Conservation (phyloP, 1,140 invertebrate genomes). For the Leptoteleia sp. region DNA sequence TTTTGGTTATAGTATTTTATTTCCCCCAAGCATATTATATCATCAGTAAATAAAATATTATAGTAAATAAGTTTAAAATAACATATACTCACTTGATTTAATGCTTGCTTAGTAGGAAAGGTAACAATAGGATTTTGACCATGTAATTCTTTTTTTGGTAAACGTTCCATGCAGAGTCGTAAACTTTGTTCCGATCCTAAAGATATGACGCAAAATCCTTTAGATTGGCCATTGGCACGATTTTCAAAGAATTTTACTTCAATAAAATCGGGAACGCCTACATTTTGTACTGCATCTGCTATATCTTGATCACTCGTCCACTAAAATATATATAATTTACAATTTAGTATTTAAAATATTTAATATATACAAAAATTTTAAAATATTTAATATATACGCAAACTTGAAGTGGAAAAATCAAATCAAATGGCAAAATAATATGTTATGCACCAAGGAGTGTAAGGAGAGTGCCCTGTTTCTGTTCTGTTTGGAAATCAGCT, state of each 20-base stretch:
- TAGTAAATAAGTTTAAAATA: background rate
- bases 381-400: too few relatives aligned
- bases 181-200: constrained; percentile 95
- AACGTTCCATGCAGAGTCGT: constrained; percentile 93
- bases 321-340: too few relatives aligned
- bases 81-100: constrained; percentile 80
- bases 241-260: constrained; percentile 99
- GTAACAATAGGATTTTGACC: constrained; percentile 97
- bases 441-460: too few relatives aligned
- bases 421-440: too few relatives aligned
- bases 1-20: too few relatives aligned
- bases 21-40: too few relatives aligned
- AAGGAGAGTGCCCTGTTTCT: too few relatives aligned
- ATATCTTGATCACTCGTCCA: constrained; percentile 99
- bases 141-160: constrained; percentile 96
- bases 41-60: too few relatives aligned
- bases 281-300: constrained; percentile 90
- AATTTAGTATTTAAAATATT: too few relatives aligned
- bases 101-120: constrained; percentile 95
- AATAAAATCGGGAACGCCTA: constrained; percentile 96
- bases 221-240: constrained; percentile 98
- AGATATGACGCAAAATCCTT: constrained; percentile 97
- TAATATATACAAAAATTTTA: too few relatives aligned
- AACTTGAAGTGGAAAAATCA: too few relatives aligned
- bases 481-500: too few relatives aligned